A percentile compares a stretch with the other conserved stretches of the same genome.
Evolutionary conservation across 1,140 invertebrate species (phyloP).

Genomic region (Nephotettix cincticeps): DNA sequence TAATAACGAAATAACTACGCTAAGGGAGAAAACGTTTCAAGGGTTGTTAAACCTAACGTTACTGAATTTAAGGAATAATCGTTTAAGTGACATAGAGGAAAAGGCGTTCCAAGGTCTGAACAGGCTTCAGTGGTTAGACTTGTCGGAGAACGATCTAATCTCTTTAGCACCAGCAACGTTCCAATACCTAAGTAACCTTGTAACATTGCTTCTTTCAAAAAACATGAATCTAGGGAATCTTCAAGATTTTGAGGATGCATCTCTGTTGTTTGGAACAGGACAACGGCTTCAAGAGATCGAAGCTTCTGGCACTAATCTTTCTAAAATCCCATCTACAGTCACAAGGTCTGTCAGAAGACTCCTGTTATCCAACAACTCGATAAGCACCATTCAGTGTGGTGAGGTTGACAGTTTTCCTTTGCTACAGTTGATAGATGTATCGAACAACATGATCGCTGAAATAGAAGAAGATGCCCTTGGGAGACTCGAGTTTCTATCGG

Average conservation of each 20-base stretch:
- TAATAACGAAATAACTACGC: conserved; percentile 49
- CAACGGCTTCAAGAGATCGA: conserved; percentile 74
- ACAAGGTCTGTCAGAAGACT: conserved; percentile 81
- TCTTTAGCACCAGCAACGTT: conserved; percentile 53
- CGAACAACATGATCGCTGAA: conserved; percentile 69
- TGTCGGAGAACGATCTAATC: conserved; percentile 49
- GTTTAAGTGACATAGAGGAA: conserved; percentile 58
- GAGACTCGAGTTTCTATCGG: conserved; percentile 72
- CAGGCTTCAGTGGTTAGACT: conserved; percentile 59
- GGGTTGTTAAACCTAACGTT: conserved; percentile 49
- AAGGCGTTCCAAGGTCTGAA: conserved; percentile 56
- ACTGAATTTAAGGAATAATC: conserved; percentile 65
- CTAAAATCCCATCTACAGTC: conserved; percentile 76
- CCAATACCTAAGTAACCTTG: conserved; percentile 55
- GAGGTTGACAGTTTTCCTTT: conserved; percentile 88
- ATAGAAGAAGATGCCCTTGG: conserved; percentile 87
- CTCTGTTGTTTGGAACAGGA: conserved; percentile 45
- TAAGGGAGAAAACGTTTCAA: conserved; percentile 53
- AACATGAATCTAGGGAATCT: conserved; percentile 34
- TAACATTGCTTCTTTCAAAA: conserved; percentile 59
- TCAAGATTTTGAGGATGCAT: conserved; percentile 31
- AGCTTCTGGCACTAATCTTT: conserved; percentile 75
- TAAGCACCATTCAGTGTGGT: conserved; percentile 72
- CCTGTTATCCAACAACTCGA: conserved; percentile 72
- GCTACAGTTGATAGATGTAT: conserved; percentile 76